Base-by-base conservation (phyloP, 2,888 invertebrate species). In the Sphinx pinastri region DNA sequence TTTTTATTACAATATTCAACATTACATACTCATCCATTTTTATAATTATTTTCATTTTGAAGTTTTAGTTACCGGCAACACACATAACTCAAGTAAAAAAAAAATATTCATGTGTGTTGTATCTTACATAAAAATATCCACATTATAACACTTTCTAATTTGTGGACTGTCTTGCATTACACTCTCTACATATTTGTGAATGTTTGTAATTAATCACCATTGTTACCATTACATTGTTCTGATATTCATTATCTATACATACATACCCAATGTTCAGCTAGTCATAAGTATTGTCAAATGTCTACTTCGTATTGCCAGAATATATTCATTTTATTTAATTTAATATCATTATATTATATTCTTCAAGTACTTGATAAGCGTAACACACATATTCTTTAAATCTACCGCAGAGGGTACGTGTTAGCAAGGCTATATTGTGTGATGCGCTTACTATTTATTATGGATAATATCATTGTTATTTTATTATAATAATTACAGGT, bases 401-500 rank as follows among this genome's bases (percentile, higher is more conserved):
- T 13, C 4, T 38, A 4, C 38, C 38, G 38, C 12, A 57, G 10
- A 55, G 3, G 3, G 2, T 55, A 4, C 7, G 12, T 13, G 25
- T 57, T 25, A 12, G 2, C 0, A 19, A 14, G 19, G 16, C 13
- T 19, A 25, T 63, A 63, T 19, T 63, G 49, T 63, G 49, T 49
- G 63, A 16, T 13, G 19, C 11, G 13, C 19, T 38, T 38, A 38
- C 49, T 63, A 13, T 19, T 49, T 60, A 47, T 19, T 11, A 31
- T 52, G 6, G 38, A 55, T 2, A 12, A 14, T 38, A 51, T 49
- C 38, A n/a, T 55, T n/a, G 12, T 54, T 52, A 38, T 38, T 52
- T 31, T 54, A 54, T 45, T 67, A 55, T 16, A 54, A 67, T n/a
- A 54, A 14, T 67, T 54, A 54, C 52, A 54, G 52, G 67, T 67